A percentile compares a stretch with the other conserved stretches of the same genome.
phyloP scores from a whole-genome alignment of 1,140 invertebrate species.

The Drosophila bipectinata region DNA sequence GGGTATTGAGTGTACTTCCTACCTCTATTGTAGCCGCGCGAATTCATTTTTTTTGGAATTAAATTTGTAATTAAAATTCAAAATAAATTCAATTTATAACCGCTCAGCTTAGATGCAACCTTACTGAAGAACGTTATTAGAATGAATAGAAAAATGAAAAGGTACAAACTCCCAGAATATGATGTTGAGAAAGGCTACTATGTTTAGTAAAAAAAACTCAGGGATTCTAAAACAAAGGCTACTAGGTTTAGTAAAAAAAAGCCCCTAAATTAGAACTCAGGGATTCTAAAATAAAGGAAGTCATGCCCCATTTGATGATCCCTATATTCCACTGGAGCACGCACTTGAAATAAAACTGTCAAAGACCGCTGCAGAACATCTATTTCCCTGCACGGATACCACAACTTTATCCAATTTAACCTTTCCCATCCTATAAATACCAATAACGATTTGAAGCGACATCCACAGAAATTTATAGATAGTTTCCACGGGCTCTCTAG shows the following conservation, averaged over 20 bases:
- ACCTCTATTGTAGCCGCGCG: no score
- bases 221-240: neutral
- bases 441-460: conserved; percentile 43
- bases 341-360: conserved; percentile 49
- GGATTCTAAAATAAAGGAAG: conserved; percentile 32
- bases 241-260: neutral
- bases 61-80: no score
- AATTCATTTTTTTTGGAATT: no score
- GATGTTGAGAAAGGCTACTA: neutral
- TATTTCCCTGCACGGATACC: neutral
- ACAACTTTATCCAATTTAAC: conserved; percentile 25
- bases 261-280: neutral
- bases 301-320: conserved; percentile 23
- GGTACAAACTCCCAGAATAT: neutral
- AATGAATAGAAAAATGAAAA: neutral
- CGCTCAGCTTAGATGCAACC: neutral
- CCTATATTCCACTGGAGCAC: conserved; percentile 38
- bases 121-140: no score
- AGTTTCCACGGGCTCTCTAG: conserved; percentile 19
- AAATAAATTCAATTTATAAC: no score
- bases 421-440: conserved; percentile 47
- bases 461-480: conserved; percentile 56
- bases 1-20: no score
- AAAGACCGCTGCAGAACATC: conserved; percentile 26
- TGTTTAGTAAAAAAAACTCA: neutral